Evolutionary conservation across 1,140 invertebrate species (phyloP), one percentile per base, ranked within the genome.

Genomic region (Triops longicaudatus): DNA sequence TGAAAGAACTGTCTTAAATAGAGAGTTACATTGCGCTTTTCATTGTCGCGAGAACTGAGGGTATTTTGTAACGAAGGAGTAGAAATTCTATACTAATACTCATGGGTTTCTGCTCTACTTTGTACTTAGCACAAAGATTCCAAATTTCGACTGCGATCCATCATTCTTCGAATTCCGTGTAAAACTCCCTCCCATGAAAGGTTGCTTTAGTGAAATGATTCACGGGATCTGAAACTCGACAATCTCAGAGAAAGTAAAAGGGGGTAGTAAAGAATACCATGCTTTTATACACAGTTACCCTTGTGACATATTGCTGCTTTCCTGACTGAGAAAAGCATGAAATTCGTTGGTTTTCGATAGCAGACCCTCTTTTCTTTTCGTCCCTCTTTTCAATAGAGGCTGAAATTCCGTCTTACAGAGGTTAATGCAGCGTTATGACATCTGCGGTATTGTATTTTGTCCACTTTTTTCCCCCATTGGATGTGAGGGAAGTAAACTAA

Each of bases 381-480:
- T 2, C 22, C 14, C 22, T 17, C 50, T 63, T 63, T 63, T 63
- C 50, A 63, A 17, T 63, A 63, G 22, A 17, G 22, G n/a, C 17
- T 1, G 22, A 63, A 63, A n/a, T 63, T 63, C n/a, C 50, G 50
- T 63, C 50, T 63, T 63, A 63, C 31, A 37, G 31, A 7, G 50
- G 50, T 63, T 63, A 63, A 63, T 63, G 50, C 22, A 14, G 50
- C 50, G 50, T 63, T 63, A 63, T 63, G 50, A 63, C 50, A 63
- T 63, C 50, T 63, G 50, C 50, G 50, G 50, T 63, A 63, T 63
- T 63, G 50, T 63, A 63, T 63, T 63, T 17, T 63, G 50, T 63
- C 50, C 50, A 63, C 5, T 17, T 63, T 6, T 5, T n/a, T 14
- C 17, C 50, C 10, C 50, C 14, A 63, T n/a, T 14, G 50, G 17